These are phyloP conservation scores for Sinocyclocheilus anshuiensis DNA, from an alignment of 2,113 vertebrate genomes.

Conservation along the genomic window DNA sequence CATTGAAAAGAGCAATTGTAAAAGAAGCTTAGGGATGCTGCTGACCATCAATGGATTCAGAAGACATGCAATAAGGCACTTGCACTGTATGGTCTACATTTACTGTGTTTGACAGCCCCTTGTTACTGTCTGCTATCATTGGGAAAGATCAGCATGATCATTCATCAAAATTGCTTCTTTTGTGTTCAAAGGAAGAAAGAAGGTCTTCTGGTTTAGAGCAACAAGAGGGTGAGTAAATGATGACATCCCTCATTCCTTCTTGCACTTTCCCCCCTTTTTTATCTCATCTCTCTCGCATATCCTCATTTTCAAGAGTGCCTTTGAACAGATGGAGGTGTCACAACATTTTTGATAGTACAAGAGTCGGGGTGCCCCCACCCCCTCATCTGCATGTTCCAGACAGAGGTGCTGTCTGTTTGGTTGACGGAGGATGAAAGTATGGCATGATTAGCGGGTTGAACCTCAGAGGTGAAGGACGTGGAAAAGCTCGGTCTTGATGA, in stretches of 20 bases:
- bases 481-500: constrained; percentile 10
- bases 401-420: constrained; percentile 39
- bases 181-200: neutral
- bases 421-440: constrained; percentile 17
- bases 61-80: neutral
- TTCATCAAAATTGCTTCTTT: neutral
- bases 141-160: neutral
- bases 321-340: constrained; percentile 54
- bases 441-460: constrained; percentile 29
- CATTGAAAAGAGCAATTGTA: neutral
- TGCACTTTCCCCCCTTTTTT: neutral
- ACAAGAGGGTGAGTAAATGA: neutral
- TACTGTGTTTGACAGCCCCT: neutral
- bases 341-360: constrained; percentile 41
- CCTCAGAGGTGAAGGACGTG: constrained; percentile 18
- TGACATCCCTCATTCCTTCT: neutral
- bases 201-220: neutral
- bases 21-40: neutral
- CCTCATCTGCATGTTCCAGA: constrained; percentile 41
- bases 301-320: constrained; percentile 26
- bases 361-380: neutral
- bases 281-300: neutral
- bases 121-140: neutral
- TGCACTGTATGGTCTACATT: neutral
- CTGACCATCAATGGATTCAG: neutral